Conservation (phyloP, 2,888 invertebrate genomes). For the Hirtodrosophila histrioides region DNA sequence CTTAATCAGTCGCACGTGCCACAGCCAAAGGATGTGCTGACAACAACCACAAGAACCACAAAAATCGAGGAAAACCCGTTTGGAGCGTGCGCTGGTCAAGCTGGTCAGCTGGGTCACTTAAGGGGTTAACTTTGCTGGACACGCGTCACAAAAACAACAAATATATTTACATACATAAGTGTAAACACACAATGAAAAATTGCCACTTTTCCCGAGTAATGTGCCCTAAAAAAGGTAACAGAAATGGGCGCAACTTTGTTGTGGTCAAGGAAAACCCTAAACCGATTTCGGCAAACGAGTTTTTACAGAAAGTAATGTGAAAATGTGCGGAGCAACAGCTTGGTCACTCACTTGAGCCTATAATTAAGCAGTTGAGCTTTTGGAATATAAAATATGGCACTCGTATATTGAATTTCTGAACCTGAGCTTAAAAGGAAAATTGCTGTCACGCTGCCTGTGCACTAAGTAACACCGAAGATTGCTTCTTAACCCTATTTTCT, state of each 20-base stretch:
- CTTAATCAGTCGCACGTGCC: conserved; percentile 66
- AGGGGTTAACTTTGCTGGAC: conserved; percentile 60
- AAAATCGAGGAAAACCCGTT: conserved; percentile 29
- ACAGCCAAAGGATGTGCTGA: conserved; percentile 39
- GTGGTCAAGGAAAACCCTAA: conserved; percentile 51
- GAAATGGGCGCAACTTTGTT: conserved; percentile 25
- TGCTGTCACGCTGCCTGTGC: neutral
- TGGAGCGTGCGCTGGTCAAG: conserved; percentile 43
- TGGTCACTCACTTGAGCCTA: conserved; percentile 11
- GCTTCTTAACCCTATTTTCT: conserved; percentile 43
- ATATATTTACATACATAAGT: conserved; percentile 50
- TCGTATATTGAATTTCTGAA: conserved; percentile 22
- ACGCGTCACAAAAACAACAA: conserved; percentile 46
- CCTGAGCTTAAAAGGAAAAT: neutral
- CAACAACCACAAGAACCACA: conserved; percentile 29
- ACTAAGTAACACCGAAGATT: conserved; percentile 10
- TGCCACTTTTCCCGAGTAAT: conserved; percentile 31
- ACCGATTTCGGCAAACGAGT: conserved; percentile 53
- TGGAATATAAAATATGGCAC: conserved; percentile 8
- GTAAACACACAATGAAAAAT: conserved; percentile 31
- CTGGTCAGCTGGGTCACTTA: conserved; percentile 48
- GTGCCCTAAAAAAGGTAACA: conserved; percentile 5
- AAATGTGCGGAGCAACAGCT: conserved; percentile 46
- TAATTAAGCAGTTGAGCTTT: conserved; percentile 52
- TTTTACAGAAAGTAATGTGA: conserved; percentile 46